A percentile compares a stretch with the other conserved stretches of the same genome.
These are phyloP conservation scores for Hycleus cichorii DNA, from an alignment of 1,140 invertebrate species.

Conservation along the genomic window DNA sequence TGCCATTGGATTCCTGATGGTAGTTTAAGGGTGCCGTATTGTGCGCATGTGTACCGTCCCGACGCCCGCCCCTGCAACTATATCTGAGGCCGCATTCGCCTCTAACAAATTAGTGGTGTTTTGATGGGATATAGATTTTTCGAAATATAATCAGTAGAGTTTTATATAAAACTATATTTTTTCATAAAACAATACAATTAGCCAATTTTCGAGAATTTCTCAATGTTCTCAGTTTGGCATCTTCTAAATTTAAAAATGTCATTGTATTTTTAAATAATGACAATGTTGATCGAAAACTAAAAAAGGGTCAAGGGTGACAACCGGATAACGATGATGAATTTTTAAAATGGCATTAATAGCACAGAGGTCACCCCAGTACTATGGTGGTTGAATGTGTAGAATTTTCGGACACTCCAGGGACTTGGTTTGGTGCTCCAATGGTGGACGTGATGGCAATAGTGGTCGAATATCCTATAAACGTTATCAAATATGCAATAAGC, in stretches of 20 bases:
- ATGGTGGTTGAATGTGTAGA: constrained; percentile 7
- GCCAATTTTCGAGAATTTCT: no score
- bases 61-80: constrained; percentile 31
- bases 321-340: constrained; percentile 22
- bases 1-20: constrained; percentile 34
- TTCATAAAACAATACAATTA: no score
- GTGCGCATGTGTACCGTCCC: constrained; percentile 26
- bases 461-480: no score
- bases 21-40: constrained; percentile 15
- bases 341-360: constrained; percentile 22
- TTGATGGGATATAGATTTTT: constrained; percentile 42
- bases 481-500: no score
- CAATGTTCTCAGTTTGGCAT: no score
- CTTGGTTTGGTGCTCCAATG: neutral
- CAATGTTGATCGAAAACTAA: constrained; percentile 21
- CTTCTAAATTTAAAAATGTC: no score
- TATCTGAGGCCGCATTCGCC: constrained; percentile 36
- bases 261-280: no score
- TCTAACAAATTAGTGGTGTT: constrained; percentile 41
- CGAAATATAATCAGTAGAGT: constrained; percentile 36
- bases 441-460: neutral
- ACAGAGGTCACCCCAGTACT: constrained; percentile 10
- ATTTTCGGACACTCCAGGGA: constrained; percentile 3
- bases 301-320: constrained; percentile 17
- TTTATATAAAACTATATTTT: neutral